A percentile compares a stretch with the other conserved stretches of the same genome.
Evolutionary conservation across 2,797 vertebrate genomes (phyloP).

Genomic region (Nothura maculosa): DNA sequence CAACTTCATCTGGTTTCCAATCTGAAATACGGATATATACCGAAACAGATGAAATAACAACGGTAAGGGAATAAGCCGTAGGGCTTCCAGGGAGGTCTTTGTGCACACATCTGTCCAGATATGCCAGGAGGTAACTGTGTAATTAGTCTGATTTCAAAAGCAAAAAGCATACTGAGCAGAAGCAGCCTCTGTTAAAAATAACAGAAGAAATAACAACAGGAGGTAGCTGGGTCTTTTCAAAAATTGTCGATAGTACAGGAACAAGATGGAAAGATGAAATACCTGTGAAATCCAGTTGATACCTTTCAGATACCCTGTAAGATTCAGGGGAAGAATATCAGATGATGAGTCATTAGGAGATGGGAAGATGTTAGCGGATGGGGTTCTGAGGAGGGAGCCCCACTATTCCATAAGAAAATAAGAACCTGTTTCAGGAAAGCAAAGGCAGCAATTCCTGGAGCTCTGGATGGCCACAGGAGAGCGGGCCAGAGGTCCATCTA

Average conservation of each 20-base stretch:
- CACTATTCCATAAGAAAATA: not conserved
- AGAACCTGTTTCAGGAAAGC: not conserved
- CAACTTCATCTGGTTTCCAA: not conserved
- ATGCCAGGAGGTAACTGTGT: not conserved
- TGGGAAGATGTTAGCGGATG: accelerated
- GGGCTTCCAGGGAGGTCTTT: not conserved
- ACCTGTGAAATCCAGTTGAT: not conserved
- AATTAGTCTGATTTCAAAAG: not conserved
- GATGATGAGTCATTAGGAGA: not conserved
- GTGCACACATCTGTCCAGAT: not conserved
- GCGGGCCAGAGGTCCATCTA: not conserved
- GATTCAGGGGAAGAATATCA: not conserved
- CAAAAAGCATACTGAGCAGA: not conserved
- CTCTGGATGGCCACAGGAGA: not conserved
- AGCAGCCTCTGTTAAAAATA: not conserved
- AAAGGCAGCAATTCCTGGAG: not conserved
- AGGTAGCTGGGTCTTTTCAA: not conserved
- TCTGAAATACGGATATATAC: not conserved
- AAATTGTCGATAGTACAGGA: not conserved
- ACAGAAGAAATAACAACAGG: not conserved
- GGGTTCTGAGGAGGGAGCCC: not conserved
- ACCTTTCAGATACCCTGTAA: not conserved
- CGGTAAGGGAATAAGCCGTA: not conserved
- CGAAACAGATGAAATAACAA: not conserved
- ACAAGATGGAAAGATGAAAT: not conserved